These are phyloP conservation scores for Spheniscus humboldti DNA, from an alignment of 2,797 vertebrate species.

Conservation along the genomic window DNA sequence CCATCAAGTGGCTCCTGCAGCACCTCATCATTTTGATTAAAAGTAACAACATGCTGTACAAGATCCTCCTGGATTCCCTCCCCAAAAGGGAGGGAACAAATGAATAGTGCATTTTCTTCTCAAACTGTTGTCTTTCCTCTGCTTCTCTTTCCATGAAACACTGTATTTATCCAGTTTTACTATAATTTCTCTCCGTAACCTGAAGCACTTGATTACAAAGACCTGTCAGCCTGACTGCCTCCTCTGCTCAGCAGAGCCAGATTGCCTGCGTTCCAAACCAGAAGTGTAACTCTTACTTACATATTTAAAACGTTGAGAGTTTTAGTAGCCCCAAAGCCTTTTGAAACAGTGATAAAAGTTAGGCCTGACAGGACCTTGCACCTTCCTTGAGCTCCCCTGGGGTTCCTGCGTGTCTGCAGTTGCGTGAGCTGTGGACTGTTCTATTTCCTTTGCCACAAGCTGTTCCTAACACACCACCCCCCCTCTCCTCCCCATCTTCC, in stretches of 20 bases:
- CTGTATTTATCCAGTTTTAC: neutral
- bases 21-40: neutral
- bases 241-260: neutral
- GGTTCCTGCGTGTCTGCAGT: neutral
- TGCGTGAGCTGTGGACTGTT: neutral
- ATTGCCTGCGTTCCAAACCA: neutral
- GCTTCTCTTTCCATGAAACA: neutral
- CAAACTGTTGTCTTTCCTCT: neutral
- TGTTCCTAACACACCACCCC: neutral
- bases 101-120: neutral
- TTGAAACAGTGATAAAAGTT: neutral
- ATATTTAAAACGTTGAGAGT: neutral
- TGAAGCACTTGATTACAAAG: neutral
- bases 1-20: neutral
- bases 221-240: neutral
- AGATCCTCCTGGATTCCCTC: neutral
- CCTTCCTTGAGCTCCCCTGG: neutral
- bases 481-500: neutral
- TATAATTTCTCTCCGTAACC: neutral
- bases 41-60: neutral
- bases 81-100: neutral
- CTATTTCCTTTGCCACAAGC: neutral
- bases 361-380: neutral
- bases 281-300: neutral
- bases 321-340: neutral